Percentiles rank a stretch among this genome's conserved stretches.
Conservation (phyloP, 2,888 invertebrate species). For the Agriopis leucophaearia region DNA sequence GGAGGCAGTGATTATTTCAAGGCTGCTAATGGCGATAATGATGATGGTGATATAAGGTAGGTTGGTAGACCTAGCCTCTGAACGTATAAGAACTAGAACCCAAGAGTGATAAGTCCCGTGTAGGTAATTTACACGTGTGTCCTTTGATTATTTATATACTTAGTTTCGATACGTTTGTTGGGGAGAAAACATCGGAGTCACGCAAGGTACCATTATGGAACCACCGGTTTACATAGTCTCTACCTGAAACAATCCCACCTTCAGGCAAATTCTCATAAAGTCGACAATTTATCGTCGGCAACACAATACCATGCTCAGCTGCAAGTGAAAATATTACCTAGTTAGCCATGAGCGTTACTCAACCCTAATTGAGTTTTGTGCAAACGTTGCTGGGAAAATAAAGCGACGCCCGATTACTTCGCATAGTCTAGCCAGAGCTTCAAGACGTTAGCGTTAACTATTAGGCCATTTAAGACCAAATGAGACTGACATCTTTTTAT, state of each 20-base stretch:
- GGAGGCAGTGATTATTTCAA: too few species aligned
- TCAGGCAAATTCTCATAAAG: slow-evolving; percentile 24
- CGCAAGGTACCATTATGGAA: not conserved
- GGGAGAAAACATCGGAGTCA: too few species aligned
- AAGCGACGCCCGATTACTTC: not conserved
- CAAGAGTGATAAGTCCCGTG: too few species aligned
- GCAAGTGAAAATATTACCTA: slow-evolving; percentile 33
- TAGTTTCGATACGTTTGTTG: too few species aligned
- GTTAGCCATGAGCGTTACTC: slow-evolving; percentile 27
- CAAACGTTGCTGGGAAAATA: slow-evolving; percentile 10
- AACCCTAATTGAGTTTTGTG: slow-evolving; percentile 25
- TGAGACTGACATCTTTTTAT: too few species aligned
- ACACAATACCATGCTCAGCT: slow-evolving; percentile 27
- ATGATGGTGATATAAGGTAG: too few species aligned
- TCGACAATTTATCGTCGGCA: slow-evolving; percentile 24
- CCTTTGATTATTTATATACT: too few species aligned
- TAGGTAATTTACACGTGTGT: too few species aligned
- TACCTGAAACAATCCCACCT: slow-evolving; percentile 14
- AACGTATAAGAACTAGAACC: too few species aligned
- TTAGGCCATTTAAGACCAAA: too few species aligned
- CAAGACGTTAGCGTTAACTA: not conserved
- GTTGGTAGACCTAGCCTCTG: too few species aligned
- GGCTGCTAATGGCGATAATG: too few species aligned
- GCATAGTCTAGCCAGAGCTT: not conserved
- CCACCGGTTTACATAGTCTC: not conserved